A percentile compares a stretch with the other conserved stretches of the same genome.
Evolutionary conservation across 1,140 invertebrate species (phyloP).

Genomic region (Riptortus pedestris): DNA sequence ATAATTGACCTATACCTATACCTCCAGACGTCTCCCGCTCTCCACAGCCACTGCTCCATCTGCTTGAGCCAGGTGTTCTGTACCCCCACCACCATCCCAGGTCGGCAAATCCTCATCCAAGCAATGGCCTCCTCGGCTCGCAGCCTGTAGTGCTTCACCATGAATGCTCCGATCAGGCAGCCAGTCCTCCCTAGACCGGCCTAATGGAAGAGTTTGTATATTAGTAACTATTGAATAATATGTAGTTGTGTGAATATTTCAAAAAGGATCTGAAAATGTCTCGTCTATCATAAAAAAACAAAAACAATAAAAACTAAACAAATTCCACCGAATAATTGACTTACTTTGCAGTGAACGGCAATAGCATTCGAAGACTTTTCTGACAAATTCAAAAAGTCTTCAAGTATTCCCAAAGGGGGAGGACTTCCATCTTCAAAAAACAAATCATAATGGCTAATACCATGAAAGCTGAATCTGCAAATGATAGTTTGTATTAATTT

Average conservation of each 20-base stretch:
- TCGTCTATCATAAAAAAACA: not conserved
- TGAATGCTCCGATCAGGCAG: constrained; percentile 91
- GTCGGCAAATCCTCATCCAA: constrained; percentile 92
- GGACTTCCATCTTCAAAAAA: constrained; percentile 95
- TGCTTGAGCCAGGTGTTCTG: constrained; percentile 91
- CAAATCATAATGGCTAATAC: constrained; percentile 89
- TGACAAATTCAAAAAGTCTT: constrained; percentile 78
- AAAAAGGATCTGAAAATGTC: not conserved
- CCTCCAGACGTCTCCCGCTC: constrained; percentile 40
- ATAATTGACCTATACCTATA: constrained; percentile 25
- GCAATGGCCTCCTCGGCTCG: constrained; percentile 88
- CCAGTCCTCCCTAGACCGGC: constrained; percentile 94
- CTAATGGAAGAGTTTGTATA: constrained; percentile 39
- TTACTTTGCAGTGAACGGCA: constrained; percentile 94
- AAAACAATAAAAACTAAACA: not conserved
- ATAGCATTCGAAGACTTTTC: constrained; percentile 81
- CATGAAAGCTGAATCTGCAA: constrained; percentile 71
- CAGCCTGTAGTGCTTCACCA: constrained; percentile 97
- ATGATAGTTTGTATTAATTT: too few relatives aligned
- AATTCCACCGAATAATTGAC: too few relatives aligned
- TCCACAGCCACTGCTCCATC: constrained; percentile 40
- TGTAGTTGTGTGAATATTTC: not conserved
- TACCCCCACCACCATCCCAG: constrained; percentile 92
- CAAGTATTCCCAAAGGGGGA: constrained; percentile 80
- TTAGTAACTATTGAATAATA: constrained; percentile 14